Base-by-base conservation (phyloP, 2,888 invertebrate genomes). In the Acleris literana region DNA sequence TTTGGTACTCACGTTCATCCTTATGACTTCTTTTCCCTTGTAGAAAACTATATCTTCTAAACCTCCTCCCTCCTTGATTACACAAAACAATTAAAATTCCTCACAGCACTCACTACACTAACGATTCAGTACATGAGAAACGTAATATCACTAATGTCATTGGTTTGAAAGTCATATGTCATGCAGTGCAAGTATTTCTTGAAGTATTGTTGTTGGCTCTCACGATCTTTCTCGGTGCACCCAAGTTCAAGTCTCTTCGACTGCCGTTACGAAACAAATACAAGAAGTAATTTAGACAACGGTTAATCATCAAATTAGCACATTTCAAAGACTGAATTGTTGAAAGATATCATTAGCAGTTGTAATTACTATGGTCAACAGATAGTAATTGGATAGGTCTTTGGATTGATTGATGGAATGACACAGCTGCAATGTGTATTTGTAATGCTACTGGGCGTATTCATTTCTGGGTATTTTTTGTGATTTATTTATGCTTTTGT, bases 1-100 rank as follows among this genome's bases (percentile, higher is more conserved):
- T 39, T 52, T 52, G 59, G 60, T 73, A 88, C 90, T 90, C 72
- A 90, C 90, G 81, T 80, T 87, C 89, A 90, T 90, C 85, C 86
- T 79, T 77, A 73, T 79, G 71, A 83, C 80, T 80, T 76, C 75
- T 79, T 70, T 69, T 74, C 74, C 69, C 70, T 69, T 68, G 69
- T 73, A 69, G 73, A 70, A 69, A 57, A 62, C 68, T 61, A 65
- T 57, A 59, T 68, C 64, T 64, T 68, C 63, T 43, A 60, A 55
- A 44, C 29, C 43, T 25, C 64, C 66, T 18, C 25, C 25, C 29
- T 16, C 53, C n/a, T 46, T n/a, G 43, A 51, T 43, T 20, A 64
- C 64, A 56, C 65, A 51, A 29, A 65, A 57, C 62, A 46, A 58
- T 66, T 60, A 68, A 70, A 69, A 70, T 72, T 67, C 66, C 59